phyloP scores from a whole-genome alignment of 1,140 invertebrate species.

The Maconellicoccus hirsutus region DNA sequence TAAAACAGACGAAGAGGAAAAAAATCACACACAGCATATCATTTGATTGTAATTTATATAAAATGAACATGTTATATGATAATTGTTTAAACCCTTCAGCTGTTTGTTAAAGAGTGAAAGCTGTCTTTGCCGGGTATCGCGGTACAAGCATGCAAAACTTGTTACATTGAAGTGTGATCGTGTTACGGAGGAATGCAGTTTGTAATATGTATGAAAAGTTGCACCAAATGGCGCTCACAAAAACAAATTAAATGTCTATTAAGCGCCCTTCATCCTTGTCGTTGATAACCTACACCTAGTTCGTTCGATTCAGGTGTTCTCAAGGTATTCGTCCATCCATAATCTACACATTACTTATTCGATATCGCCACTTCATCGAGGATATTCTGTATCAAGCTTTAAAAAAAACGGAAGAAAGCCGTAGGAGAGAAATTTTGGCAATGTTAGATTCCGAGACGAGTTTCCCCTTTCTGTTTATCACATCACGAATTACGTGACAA shows the following conservation, averaged over 20 bases:
- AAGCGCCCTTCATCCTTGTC: slow-evolving; percentile 2
- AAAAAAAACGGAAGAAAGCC: too few relatives aligned
- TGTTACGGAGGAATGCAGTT: background rate
- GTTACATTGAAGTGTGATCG: slow-evolving; percentile 3
- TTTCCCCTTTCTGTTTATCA: too few relatives aligned
- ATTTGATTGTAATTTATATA: background rate
- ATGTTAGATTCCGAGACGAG: too few relatives aligned
- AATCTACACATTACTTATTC: too few relatives aligned
- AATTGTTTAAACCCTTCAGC: slow-evolving; percentile 4
- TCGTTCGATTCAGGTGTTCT: background rate
- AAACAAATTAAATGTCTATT: slow-evolving; percentile 1
- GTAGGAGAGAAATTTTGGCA: too few relatives aligned
- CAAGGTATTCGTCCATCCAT: background rate
- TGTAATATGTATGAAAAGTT: slow-evolving; percentile 9
- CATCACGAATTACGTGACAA: too few relatives aligned
- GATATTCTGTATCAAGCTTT: too few relatives aligned
- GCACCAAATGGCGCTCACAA: background rate
- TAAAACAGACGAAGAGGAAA: background rate
- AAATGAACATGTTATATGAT: background rate
- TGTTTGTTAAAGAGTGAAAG: slow-evolving; percentile 9
- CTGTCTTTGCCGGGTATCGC: background rate
- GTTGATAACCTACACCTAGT: slow-evolving; percentile 7
- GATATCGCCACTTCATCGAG: too few relatives aligned
- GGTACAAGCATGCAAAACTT: background rate
- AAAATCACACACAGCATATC: background rate